Evolutionary conservation across 2,113 vertebrate genomes (phyloP).

Genomic region (Nibea coibor): DNA sequence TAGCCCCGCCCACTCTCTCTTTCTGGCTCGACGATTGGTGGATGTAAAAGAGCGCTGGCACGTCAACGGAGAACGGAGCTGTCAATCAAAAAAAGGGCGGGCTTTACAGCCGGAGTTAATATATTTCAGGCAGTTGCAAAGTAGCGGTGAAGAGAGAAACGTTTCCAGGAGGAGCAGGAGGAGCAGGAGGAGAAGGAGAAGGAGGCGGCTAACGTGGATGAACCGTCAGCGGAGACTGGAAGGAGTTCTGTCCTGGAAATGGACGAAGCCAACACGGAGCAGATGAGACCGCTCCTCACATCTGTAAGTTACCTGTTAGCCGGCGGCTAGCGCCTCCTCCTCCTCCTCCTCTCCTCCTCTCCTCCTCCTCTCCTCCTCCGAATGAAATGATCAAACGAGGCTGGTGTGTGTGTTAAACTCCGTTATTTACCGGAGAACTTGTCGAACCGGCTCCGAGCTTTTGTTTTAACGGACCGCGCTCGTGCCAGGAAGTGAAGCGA

Average conservation of each 20-base stretch:
- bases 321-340: conserved; percentile 46
- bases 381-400: too few species aligned
- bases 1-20: conserved; percentile 10
- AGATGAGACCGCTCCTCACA: conserved; percentile 75
- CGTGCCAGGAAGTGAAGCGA: conserved; percentile 66
- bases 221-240: neutral
- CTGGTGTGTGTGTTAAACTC: neutral
- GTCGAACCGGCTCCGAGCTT: neutral
- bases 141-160: conserved; percentile 1
- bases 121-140: conserved; percentile 32
- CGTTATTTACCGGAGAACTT: too few species aligned
- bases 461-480: conserved; percentile 50
- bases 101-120: conserved; percentile 9
- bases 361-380: conserved; percentile 9
- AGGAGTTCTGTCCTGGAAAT: conserved; percentile 12
- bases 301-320: conserved; percentile 71
- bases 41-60: fast-evolving
- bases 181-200: too few species aligned
- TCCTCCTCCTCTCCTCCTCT: conserved; percentile 15
- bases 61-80: neutral
- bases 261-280: conserved; percentile 57
- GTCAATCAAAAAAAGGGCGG: conserved; percentile 50
- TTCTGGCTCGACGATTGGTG: conserved; percentile 32
- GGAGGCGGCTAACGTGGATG: neutral
- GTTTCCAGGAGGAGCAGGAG: neutral